Conservation (phyloP, 2,113 vertebrate species). For the Syngnathus scovelli region DNA sequence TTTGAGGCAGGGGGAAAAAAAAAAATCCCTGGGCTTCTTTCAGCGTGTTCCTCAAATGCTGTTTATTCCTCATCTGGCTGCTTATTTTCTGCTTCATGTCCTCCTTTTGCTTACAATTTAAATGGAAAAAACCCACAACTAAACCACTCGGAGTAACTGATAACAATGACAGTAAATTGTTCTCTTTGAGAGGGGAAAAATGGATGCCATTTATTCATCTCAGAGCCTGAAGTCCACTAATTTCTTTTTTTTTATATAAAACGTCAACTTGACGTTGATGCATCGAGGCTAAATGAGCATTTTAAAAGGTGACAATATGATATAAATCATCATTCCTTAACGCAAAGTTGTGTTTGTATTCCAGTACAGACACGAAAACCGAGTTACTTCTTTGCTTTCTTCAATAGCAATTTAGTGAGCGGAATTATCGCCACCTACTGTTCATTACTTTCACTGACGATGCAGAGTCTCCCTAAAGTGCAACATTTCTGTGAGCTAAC, state of each 20-base stretch:
- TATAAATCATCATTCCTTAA: background rate
- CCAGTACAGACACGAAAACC: too few relatives aligned
- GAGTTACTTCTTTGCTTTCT: too few relatives aligned
- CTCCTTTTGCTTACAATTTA: background rate
- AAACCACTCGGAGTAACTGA: background rate
- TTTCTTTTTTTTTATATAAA: background rate
- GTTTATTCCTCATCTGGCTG: constrained; percentile 45
- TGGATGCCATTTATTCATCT: background rate
- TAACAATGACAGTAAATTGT: background rate
- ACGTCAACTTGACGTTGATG: background rate
- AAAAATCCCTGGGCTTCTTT: constrained; percentile 54
- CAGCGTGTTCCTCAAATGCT: constrained; percentile 42
- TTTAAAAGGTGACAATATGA: background rate
- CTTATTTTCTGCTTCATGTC: constrained; percentile 8
- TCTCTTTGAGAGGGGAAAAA: background rate
- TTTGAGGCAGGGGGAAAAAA: constrained; percentile 18
- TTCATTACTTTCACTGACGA: too few relatives aligned
- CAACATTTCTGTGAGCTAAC: too few relatives aligned
- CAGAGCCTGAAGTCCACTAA: background rate
- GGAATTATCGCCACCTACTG: too few relatives aligned
- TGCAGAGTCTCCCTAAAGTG: too few relatives aligned
- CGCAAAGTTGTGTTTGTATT: too few relatives aligned
- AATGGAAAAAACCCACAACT: background rate
- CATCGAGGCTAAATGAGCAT: background rate
- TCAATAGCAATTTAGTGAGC: too few relatives aligned